phyloP scores from a whole-genome alignment of 2,888 invertebrate species.

The Oscheius sp. region DNA sequence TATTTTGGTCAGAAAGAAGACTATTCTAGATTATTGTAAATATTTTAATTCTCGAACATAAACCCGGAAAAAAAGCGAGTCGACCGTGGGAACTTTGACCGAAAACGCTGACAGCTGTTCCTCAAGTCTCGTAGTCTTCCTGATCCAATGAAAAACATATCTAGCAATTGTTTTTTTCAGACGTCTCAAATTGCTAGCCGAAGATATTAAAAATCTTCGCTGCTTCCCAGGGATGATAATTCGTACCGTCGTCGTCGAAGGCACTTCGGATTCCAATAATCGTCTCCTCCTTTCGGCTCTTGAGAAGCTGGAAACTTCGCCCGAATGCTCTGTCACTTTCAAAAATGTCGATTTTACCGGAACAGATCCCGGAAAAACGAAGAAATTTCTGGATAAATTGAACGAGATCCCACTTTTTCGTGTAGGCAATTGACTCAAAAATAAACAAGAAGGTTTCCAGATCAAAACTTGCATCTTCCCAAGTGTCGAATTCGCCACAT shows the following conservation, averaged over 20 bases:
- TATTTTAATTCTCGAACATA: too few relatives aligned
- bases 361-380: not conserved
- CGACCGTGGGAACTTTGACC: conserved; percentile 16
- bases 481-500: not conserved
- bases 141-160: not conserved
- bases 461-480: conserved; percentile 1
- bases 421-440: not conserved
- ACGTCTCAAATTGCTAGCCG: not conserved
- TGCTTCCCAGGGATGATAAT: not conserved
- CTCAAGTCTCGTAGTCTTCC: not conserved
- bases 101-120: conserved; percentile 6
- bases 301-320: not conserved
- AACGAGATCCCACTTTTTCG: conserved; percentile 8
- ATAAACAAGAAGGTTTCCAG: not conserved
- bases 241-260: conserved; percentile 1
- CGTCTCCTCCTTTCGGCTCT: not conserved
- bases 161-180: conserved; percentile 5
- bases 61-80: too few relatives aligned
- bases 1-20: too few relatives aligned
- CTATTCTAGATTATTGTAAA: too few relatives aligned
- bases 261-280: not conserved
- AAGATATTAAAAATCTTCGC: not conserved
- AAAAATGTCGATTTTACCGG: conserved; percentile 4
- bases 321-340: conserved; percentile 1
- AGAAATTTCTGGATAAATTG: not conserved